A percentile compares a stretch with the other conserved stretches of the same genome.
Conservation (phyloP, 2,888 invertebrate species). For the Nephrotoma appendiculata region DNA sequence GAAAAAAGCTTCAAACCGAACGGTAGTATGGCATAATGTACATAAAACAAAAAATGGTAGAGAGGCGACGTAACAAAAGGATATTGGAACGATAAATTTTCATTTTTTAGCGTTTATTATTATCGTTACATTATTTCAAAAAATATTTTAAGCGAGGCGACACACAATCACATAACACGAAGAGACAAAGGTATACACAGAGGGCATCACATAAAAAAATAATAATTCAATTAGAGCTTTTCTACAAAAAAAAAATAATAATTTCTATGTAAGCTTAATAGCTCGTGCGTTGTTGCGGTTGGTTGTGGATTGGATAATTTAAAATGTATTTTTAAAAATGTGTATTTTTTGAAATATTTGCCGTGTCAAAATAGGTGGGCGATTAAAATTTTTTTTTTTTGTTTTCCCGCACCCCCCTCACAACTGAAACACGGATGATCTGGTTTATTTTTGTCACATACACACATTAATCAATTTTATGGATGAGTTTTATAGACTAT, state of each 20-base stretch:
- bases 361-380: not conserved
- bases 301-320: not conserved
- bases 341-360: not conserved
- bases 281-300: not conserved
- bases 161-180: not conserved
- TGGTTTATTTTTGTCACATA: not conserved
- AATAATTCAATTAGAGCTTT: not conserved
- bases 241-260: not conserved
- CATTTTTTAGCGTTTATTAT: not conserved
- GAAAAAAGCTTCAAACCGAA: not conserved
- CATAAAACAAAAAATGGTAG: not conserved
- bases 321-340: not conserved
- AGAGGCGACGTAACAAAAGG: not conserved
- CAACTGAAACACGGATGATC: not conserved
- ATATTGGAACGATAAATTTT: not conserved
- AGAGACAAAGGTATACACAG: not conserved
- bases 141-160: not conserved
- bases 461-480: not conserved
- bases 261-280: not conserved
- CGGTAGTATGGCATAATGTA: too few relatives aligned
- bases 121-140: not conserved
- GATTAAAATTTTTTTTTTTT: not conserved
- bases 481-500: not conserved
- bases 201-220: not conserved
- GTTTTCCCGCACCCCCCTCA: not conserved